These are phyloP conservation scores for Pelecanoides urinatrix DNA, from an alignment of 2,113 vertebrate genomes.

Conservation along the genomic window DNA sequence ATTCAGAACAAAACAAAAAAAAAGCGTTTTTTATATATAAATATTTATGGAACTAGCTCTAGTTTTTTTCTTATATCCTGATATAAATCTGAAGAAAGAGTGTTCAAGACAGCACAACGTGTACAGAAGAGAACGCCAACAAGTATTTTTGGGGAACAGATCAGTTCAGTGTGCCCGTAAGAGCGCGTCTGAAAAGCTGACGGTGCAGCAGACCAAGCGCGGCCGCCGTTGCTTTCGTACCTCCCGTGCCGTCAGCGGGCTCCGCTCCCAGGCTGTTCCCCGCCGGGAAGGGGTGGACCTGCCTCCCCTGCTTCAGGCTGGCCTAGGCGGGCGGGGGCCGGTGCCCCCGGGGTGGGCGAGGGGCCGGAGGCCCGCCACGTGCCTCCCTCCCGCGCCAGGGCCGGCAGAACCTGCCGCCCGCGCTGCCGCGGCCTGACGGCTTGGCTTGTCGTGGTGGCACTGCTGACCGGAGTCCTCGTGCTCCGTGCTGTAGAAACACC, in stretches of 20 bases:
- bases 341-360: neutral
- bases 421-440: fast-evolving
- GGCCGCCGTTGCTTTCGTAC: neutral
- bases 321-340: neutral
- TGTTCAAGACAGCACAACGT: neutral
- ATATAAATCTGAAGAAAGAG: neutral
- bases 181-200: neutral
- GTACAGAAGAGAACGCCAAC: neutral
- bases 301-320: neutral
- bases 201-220: neutral
- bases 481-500: neutral
- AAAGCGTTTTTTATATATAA: neutral
- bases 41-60: neutral
- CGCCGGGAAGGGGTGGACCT: no score
- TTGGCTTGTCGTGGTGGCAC: no score
- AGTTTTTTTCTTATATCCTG: neutral
- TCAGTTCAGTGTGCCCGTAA: no score
- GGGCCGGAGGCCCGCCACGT: neutral
- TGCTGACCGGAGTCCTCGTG: neutral
- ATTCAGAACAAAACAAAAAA: neutral
- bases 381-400: neutral
- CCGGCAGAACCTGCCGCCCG: neutral
- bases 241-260: fast-evolving
- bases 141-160: neutral
- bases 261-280: fast-evolving